Evolutionary conservation across 2,888 invertebrate genomes (phyloP).

Genomic region (Calliphora vomitoria): DNA sequence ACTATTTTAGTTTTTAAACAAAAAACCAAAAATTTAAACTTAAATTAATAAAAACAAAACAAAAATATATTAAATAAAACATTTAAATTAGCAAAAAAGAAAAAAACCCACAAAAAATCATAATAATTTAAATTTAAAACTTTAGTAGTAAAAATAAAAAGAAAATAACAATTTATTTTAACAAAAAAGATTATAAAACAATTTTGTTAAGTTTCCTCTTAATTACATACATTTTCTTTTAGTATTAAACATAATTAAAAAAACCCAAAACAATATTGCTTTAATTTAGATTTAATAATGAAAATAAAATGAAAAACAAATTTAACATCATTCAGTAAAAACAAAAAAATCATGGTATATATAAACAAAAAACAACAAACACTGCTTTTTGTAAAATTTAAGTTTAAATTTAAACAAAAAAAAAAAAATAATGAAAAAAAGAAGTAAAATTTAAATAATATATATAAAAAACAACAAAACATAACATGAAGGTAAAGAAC

Average conservation of each 20-base stretch:
- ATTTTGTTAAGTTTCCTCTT: slow-evolving; percentile 66
- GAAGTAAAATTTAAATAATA: slow-evolving; percentile 71
- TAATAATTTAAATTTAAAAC: slow-evolving; percentile 68
- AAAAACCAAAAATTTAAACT: slow-evolving; percentile 43
- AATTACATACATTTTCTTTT: slow-evolving; percentile 66
- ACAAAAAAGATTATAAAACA: slow-evolving; percentile 48
- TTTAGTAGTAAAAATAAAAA: slow-evolving; percentile 64
- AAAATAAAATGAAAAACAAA: slow-evolving; percentile 72
- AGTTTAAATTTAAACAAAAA: slow-evolving; percentile 80
- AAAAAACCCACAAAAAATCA: slow-evolving; percentile 36
- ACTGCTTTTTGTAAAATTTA: slow-evolving; percentile 84
- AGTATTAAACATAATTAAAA: slow-evolving; percentile 67
- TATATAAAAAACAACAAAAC: slow-evolving; percentile 69
- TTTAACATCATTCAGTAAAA: slow-evolving; percentile 76
- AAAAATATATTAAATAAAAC: slow-evolving; percentile 55
- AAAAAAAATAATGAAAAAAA: slow-evolving; percentile 27
- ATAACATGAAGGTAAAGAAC: slow-evolving; percentile 68
- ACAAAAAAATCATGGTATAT: slow-evolving; percentile 76
- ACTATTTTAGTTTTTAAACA: slow-evolving; percentile 70
- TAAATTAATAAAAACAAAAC: slow-evolving; percentile 53
- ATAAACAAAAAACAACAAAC: slow-evolving; percentile 78
- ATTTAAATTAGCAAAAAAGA: slow-evolving; percentile 66
- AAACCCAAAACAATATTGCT: slow-evolving; percentile 78
- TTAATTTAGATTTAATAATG: slow-evolving; percentile 81
- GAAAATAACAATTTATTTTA: slow-evolving; percentile 52